Conservation (phyloP, 2,888 invertebrate species). For the Miltochrista miniata region DNA sequence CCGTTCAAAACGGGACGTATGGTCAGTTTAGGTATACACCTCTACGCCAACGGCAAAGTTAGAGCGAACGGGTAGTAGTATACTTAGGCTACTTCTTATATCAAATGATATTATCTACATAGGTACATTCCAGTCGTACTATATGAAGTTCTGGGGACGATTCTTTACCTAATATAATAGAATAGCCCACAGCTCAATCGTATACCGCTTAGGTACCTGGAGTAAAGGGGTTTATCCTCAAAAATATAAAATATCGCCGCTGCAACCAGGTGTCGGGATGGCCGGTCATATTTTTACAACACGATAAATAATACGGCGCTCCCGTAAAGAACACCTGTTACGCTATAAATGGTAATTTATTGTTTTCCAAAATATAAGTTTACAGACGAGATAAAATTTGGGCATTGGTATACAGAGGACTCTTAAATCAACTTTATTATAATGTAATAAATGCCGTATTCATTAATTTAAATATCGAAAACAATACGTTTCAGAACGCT, state of each 20-base stretch:
- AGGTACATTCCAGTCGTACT: not conserved
- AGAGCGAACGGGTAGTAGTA: too few species aligned
- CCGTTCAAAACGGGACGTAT: too few species aligned
- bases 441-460: too few species aligned
- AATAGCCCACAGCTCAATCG: not conserved
- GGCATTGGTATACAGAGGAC: too few species aligned
- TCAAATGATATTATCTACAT: too few species aligned
- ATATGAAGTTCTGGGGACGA: not conserved
- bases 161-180: not conserved
- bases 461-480: too few species aligned
- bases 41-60: too few species aligned
- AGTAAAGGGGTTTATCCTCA: conserved; percentile 5
- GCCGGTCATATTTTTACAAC: conserved; percentile 11
- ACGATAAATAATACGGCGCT: conserved; percentile 22
- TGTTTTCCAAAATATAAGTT: conserved; percentile 13
- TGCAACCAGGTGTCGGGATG: conserved; percentile 11
- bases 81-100: too few species aligned
- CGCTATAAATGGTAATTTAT: conserved; percentile 23
- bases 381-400: not conserved
- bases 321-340: conserved; percentile 24
- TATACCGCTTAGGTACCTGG: conserved; percentile 1
- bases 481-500: too few species aligned
- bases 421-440: too few species aligned
- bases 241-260: conserved; percentile 6
- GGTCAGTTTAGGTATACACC: too few species aligned